These are phyloP conservation scores for Masticophis lateralis DNA, from an alignment of 2,797 vertebrate species.

Conservation along the genomic window DNA sequence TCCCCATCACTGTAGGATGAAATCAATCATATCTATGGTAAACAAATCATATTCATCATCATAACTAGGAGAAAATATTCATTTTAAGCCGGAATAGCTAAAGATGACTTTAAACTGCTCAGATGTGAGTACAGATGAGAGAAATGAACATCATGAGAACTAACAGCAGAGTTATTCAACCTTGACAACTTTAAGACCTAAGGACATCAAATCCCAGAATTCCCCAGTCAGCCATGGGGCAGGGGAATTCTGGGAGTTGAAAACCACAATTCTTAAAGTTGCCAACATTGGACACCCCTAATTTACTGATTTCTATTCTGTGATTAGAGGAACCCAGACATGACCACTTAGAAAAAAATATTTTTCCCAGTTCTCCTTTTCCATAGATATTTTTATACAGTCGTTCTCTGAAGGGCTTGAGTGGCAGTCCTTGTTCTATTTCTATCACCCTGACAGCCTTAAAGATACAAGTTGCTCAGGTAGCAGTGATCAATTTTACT, in stretches of 20 bases:
- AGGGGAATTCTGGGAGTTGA: neutral
- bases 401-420: neutral
- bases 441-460: neutral
- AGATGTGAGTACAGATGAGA: neutral
- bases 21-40: neutral
- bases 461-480: neutral
- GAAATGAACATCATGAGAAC: neutral
- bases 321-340: neutral
- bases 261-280: neutral
- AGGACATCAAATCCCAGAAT: neutral
- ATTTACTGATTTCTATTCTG: neutral
- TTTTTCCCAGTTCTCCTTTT: neutral
- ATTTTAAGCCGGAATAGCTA: neutral
- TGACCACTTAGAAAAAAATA: neutral
- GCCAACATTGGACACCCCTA: neutral
- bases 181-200: neutral
- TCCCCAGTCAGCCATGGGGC: no score
- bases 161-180: neutral
- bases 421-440: neutral
- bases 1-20: neutral
- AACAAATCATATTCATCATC: neutral
- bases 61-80: neutral
- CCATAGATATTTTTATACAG: neutral
- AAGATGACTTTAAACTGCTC: neutral
- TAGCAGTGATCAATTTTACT: neutral